A percentile compares a stretch with the other conserved stretches of the same genome.
These are phyloP conservation scores for Caradrina clavipalpis DNA, from an alignment of 2,888 invertebrate species.

Conservation along the genomic window DNA sequence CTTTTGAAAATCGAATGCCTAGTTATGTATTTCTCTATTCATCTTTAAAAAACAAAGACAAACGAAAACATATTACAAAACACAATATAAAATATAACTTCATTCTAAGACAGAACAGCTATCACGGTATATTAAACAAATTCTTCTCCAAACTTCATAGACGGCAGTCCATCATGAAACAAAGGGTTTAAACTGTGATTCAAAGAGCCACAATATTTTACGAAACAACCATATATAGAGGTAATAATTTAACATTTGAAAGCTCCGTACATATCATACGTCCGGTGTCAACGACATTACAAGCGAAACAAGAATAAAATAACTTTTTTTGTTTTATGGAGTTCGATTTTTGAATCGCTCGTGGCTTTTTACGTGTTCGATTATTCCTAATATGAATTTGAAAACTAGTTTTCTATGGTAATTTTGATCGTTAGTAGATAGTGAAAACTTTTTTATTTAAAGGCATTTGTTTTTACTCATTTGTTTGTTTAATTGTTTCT, in stretches of 20 bases:
- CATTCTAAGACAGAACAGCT: not conserved
- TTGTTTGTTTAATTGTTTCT: too few species aligned
- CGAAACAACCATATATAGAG: slow-evolving; percentile 20
- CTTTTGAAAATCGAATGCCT: too few species aligned
- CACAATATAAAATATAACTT: slow-evolving; percentile 3
- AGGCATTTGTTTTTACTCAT: too few species aligned
- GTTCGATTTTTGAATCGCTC: slow-evolving; percentile 37
- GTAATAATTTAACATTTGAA: slow-evolving; percentile 50
- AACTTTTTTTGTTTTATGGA: not conserved
- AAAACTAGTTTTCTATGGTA: not conserved
- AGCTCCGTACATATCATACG: slow-evolving; percentile 27
- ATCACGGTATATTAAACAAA: slow-evolving; percentile 25
- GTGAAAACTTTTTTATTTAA: too few species aligned
- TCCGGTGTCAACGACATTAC: slow-evolving; percentile 56
- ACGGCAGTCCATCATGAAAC: slow-evolving; percentile 43
- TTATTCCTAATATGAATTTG: not conserved
- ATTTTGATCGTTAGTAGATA: too few species aligned
- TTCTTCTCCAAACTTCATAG: slow-evolving; percentile 40
- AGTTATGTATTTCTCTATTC: not conserved
- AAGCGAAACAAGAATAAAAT: slow-evolving; percentile 36
- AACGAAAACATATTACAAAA: slow-evolving; percentile 6
- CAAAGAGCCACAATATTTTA: slow-evolving; percentile 37
- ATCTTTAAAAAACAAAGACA: slow-evolving; percentile 3
- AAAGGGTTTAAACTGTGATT: slow-evolving; percentile 40
- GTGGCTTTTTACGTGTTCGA: slow-evolving; percentile 1